These are phyloP conservation scores for Theonella swinhoei DNA, from an alignment of 37 sponge, comb jelly and placozoan species.

Conservation along the genomic window DNA sequence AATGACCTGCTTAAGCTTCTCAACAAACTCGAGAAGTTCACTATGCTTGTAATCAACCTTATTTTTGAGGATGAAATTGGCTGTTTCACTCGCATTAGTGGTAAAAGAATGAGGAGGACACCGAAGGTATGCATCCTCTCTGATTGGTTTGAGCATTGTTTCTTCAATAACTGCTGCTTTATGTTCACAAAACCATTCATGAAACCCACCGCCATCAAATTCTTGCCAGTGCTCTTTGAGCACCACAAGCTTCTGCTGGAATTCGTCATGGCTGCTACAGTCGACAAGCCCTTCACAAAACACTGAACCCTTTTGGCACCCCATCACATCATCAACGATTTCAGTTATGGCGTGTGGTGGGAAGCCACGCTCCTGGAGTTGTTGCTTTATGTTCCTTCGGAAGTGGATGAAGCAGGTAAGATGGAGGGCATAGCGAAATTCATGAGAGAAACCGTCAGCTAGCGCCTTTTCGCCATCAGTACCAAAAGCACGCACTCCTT, in stretches of 20 bases:
- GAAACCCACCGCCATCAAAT: background rate
- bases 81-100: constrained; percentile 50
- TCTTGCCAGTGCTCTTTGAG: background rate
- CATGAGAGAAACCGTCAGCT: constrained; percentile 46
- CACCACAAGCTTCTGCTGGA: background rate
- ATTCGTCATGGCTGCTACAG: constrained; percentile 13
- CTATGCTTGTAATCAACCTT: constrained; percentile 51
- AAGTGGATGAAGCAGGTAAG: constrained; percentile 61
- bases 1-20: constrained; percentile 15
- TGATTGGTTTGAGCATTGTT: constrained; percentile 30
- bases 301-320: constrained; percentile 10
- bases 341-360: constrained; percentile 6
- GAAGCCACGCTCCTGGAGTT: constrained; percentile 14
- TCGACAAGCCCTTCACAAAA: constrained; percentile 53
- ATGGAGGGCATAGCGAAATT: constrained; percentile 35
- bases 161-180: constrained; percentile 38
- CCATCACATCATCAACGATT: constrained; percentile 43
- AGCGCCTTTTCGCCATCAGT: constrained; percentile 41
- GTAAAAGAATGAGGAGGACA: constrained; percentile 45
- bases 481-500: constrained; percentile 42
- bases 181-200: constrained; percentile 8
- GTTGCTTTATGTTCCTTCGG: constrained; percentile 43
- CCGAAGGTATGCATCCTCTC: constrained; percentile 42
- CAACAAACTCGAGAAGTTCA: constrained; percentile 45
- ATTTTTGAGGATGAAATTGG: constrained; percentile 44